Conservation (phyloP, 2,797 vertebrate genomes). For the Eidolon dupreanum region DNA sequence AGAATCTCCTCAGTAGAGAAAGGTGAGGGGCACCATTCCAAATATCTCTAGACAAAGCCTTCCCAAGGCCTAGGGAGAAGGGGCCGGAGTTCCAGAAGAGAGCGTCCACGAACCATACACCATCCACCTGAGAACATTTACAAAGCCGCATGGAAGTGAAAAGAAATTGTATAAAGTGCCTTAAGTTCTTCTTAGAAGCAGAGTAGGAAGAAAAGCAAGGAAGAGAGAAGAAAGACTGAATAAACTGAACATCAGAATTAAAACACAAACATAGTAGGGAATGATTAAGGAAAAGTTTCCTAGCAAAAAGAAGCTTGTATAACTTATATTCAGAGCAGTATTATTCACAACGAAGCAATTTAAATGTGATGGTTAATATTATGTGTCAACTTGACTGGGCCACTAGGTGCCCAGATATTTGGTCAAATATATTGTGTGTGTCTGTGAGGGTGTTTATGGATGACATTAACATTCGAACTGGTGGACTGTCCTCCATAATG, state of each 20-base stretch:
- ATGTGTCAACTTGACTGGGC: not conserved
- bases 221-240: not conserved
- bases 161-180: not conserved
- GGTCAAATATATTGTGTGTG: not conserved
- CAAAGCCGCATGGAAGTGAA: not conserved
- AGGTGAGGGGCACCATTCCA: not conserved
- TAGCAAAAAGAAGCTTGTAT: not conserved
- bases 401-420: not conserved
- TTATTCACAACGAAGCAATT: not conserved
- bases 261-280: not conserved
- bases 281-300: not conserved
- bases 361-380: not conserved
- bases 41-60: not conserved
- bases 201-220: not conserved
- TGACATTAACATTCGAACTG: not conserved
- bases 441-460: not conserved
- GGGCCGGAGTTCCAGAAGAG: not conserved
- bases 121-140: not conserved
- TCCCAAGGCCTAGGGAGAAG: not conserved
- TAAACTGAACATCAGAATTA: not conserved
- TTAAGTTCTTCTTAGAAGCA: not conserved
- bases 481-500: not conserved
- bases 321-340: not conserved
- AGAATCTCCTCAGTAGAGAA: not conserved
- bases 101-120: no score